These are phyloP conservation scores for Psix sp. DNA, from an alignment of 1,140 invertebrate genomes.

Conservation along the genomic window DNA sequence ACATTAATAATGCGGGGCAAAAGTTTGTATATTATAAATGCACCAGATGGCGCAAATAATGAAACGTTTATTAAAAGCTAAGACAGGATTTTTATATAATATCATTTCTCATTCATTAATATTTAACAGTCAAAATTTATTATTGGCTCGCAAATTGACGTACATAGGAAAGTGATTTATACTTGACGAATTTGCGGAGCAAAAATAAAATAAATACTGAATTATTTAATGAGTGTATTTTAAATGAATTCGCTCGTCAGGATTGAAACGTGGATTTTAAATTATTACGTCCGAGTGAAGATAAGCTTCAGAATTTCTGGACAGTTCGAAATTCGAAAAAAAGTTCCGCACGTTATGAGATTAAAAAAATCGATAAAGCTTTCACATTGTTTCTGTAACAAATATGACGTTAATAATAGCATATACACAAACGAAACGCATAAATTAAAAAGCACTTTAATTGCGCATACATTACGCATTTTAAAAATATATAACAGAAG, in stretches of 20 bases:
- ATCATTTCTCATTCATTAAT: constrained; percentile 11
- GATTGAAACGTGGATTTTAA: no score
- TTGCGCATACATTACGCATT: constrained; percentile 37
- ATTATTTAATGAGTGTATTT: no score
- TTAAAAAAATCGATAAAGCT: constrained; percentile 38
- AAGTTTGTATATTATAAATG: constrained; percentile 13
- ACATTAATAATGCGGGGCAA: constrained; percentile 19
- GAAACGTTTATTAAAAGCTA: constrained; percentile 3
- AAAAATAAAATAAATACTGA: no score
- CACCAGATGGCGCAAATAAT: constrained; percentile 10
- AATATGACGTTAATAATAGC: constrained; percentile 34
- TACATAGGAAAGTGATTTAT: neutral
- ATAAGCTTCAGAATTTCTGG: no score
- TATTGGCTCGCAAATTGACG: constrained; percentile 5
- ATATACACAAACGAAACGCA: constrained; percentile 37
- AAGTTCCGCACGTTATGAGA: no score
- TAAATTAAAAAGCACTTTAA: constrained; percentile 41
- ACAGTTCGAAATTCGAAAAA: no score
- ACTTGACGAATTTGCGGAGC: no score
- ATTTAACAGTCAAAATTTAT: neutral
- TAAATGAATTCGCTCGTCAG: no score
- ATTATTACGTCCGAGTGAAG: no score
- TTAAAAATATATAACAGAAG: constrained; percentile 33
- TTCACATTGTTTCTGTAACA: constrained; percentile 21
- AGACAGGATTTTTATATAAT: no score